These are phyloP conservation scores for Stigmatopora nigra DNA, from an alignment of 2,113 vertebrate species.

Conservation along the genomic window DNA sequence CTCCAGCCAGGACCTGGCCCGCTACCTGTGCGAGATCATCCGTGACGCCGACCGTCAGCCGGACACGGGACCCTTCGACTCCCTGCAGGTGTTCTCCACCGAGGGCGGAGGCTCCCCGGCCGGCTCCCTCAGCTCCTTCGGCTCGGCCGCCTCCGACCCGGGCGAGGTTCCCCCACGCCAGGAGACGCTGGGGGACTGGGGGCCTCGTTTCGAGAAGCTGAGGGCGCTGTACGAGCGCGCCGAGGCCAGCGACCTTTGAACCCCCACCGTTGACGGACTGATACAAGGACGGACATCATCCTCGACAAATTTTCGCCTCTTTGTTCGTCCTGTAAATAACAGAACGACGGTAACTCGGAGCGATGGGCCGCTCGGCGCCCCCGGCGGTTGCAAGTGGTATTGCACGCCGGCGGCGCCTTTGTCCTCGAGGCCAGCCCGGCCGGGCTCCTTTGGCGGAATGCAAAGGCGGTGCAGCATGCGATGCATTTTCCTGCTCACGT, in stretches of 20 bases:
- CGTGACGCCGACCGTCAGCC: conserved; percentile 66
- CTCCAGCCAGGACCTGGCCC: conserved; percentile 67
- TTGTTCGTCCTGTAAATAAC: conserved; percentile 41
- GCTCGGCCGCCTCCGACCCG: conserved; percentile 66
- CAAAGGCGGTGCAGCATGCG: no score
- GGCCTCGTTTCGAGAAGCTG: conserved; percentile 79
- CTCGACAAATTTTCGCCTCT: conserved; percentile 32
- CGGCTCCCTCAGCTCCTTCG: conserved; percentile 76
- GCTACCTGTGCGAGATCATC: conserved; percentile 71
- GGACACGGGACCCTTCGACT: conserved; percentile 68
- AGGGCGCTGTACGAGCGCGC: conserved; percentile 73
- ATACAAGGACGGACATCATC: no score
- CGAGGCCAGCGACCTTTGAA: conserved; percentile 68
- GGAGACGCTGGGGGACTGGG: conserved; percentile 75
- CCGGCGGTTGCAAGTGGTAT: not conserved
- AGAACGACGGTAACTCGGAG: not conserved
- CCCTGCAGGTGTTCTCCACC: conserved; percentile 73
- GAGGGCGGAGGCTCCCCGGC: conserved; percentile 75
- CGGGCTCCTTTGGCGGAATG: no score
- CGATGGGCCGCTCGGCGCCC: conserved; percentile 16
- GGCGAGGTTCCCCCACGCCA: conserved; percentile 38
- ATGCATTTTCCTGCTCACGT: no score
- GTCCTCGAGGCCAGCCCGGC: no score
- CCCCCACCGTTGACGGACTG: not conserved
- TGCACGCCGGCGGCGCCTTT: no score